phyloP scores from a whole-genome alignment of 2,797 vertebrate species.

The Schizopygopsis malacanthus region DNA sequence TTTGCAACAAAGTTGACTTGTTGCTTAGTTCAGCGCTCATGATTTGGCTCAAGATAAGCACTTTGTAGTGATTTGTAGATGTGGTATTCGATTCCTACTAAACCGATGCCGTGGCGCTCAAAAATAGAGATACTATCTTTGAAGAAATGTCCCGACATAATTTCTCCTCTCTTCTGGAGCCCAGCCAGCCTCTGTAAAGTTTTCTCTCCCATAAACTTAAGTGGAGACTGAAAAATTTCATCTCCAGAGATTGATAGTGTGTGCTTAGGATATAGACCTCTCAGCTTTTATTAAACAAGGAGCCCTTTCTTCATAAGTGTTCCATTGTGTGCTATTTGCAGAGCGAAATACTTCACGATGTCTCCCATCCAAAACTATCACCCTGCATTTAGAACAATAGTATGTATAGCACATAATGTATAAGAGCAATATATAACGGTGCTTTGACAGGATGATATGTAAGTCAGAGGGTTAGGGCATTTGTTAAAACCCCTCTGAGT shows the following conservation, averaged over 20 bases:
- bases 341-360: constrained; percentile 55
- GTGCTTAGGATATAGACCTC: constrained; percentile 67
- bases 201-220: constrained; percentile 70
- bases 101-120: constrained; percentile 70
- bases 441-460: constrained; percentile 23
- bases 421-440: constrained; percentile 55
- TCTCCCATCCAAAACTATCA: constrained; percentile 57
- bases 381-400: constrained; percentile 55
- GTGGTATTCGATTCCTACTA: constrained; percentile 71
- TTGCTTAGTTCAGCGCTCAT: constrained; percentile 64
- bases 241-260: constrained; percentile 68
- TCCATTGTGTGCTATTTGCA: constrained; percentile 64
- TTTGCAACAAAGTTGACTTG: constrained; percentile 61
- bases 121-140: constrained; percentile 79
- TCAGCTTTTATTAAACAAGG: constrained; percentile 67
- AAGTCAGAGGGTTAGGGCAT: constrained; percentile 30
- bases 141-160: constrained; percentile 77
- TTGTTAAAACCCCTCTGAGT: constrained; percentile 47
- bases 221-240: constrained; percentile 69
- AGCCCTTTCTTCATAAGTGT: constrained; percentile 59
- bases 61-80: constrained; percentile 75
- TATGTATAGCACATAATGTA: constrained; percentile 57
- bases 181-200: constrained; percentile 65
- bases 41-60: constrained; percentile 68
- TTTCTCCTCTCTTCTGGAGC: constrained; percentile 70